phyloP scores from a whole-genome alignment of 1,140 invertebrate genomes.

The Acyrthosiphon pisum region DNA sequence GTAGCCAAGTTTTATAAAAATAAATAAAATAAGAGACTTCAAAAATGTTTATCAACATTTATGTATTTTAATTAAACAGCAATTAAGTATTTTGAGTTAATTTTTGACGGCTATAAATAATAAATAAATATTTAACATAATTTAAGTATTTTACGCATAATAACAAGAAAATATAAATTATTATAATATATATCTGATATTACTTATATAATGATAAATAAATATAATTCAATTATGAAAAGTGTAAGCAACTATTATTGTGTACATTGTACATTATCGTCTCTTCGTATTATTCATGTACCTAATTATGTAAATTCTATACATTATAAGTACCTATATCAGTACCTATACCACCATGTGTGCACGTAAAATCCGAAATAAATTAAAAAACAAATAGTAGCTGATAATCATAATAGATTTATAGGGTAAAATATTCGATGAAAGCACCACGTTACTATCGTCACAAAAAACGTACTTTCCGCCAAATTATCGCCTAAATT shows the following conservation, averaged over 20 bases:
- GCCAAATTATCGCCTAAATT: neutral
- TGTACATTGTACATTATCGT: neutral
- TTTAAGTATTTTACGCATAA: neutral
- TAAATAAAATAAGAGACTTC: neutral
- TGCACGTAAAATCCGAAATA: neutral
- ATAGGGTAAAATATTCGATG: neutral
- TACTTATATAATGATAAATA: neutral
- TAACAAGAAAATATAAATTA: neutral
- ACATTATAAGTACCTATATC: too few species aligned
- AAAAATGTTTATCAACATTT: neutral
- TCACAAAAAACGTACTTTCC: neutral
- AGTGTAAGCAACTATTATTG: neutral
- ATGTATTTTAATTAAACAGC: neutral
- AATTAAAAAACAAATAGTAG: neutral
- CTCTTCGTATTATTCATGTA: neutral
- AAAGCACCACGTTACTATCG: neutral
- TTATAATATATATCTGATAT: neutral
- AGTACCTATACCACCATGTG: too few species aligned
- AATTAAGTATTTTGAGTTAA: neutral
- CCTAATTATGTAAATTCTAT: neutral
- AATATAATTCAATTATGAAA: neutral
- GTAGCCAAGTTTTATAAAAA: neutral
- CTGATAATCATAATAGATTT: neutral
- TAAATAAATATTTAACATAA: neutral
- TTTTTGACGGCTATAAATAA: neutral